These are phyloP conservation scores for Poeciliopsis retropinna DNA, from an alignment of 2,113 vertebrate genomes.

Conservation along the genomic window DNA sequence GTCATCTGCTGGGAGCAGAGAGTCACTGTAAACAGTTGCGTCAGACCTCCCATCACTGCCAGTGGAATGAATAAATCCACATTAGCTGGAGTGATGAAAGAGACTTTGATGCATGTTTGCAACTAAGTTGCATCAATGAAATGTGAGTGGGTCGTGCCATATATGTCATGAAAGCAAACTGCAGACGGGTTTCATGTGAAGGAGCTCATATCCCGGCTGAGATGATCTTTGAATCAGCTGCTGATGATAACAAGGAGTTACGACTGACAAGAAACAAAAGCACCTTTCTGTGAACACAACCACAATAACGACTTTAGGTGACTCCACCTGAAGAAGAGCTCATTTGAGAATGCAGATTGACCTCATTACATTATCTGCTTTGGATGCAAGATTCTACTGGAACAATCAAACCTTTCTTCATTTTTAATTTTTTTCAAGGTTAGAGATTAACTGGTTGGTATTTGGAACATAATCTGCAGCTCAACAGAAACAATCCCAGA, in stretches of 20 bases:
- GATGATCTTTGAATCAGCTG: slow-evolving; percentile 48
- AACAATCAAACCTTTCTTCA: too few species aligned
- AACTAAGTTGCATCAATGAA: slow-evolving; percentile 53
- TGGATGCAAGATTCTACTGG: background rate
- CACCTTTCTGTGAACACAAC: slow-evolving; percentile 25
- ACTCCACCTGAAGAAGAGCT: background rate
- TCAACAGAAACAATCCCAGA: background rate
- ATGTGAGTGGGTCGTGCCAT: slow-evolving; percentile 67
- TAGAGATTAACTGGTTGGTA: background rate
- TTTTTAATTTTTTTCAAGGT: background rate
- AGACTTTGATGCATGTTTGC: slow-evolving; percentile 68
- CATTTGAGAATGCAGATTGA: background rate
- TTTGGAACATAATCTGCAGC: background rate
- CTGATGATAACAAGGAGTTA: slow-evolving; percentile 63
- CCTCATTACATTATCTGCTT: too few species aligned
- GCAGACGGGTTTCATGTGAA: slow-evolving; percentile 57
- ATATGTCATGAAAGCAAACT: slow-evolving; percentile 72
- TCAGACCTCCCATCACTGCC: slow-evolving; percentile 73
- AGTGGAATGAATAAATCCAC: slow-evolving; percentile 77
- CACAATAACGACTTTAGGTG: too few species aligned
- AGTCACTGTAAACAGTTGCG: slow-evolving; percentile 75
- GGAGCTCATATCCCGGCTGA: slow-evolving; percentile 14
- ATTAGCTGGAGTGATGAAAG: slow-evolving; percentile 76
- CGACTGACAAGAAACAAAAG: slow-evolving; percentile 31
- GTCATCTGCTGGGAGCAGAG: slow-evolving; percentile 51